phyloP scores from a whole-genome alignment of 1,140 invertebrate genomes.

The Zaprionus gabonicus region DNA sequence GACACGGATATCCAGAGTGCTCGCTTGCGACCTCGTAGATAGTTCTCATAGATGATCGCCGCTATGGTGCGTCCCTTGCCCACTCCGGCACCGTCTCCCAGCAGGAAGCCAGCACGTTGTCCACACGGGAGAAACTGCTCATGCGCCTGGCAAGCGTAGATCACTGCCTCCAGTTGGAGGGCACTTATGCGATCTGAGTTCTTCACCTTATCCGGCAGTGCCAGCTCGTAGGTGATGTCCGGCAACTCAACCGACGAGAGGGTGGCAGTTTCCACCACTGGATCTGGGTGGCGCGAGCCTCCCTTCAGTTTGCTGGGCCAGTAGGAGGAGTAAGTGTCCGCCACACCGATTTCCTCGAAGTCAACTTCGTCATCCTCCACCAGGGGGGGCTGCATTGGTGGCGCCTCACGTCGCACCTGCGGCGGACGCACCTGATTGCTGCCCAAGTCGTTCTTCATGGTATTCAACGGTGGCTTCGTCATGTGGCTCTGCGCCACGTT shows the following conservation, averaged over 20 bases:
- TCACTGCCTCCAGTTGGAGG: conserved; percentile 97
- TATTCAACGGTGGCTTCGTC: neutral
- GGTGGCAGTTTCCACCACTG: conserved; percentile 99
- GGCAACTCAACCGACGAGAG: conserved; percentile 97
- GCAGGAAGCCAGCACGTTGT: conserved; percentile 96
- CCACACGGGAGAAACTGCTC: conserved; percentile 95
- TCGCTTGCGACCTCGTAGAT: conserved; percentile 94
- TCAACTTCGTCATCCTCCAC: conserved; percentile 92
- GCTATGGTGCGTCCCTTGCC: conserved; percentile 99
- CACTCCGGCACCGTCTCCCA: conserved; percentile 99
- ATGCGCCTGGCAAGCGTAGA: conserved; percentile 98
- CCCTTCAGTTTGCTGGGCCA: conserved; percentile 95
- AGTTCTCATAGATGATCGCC: conserved; percentile 99
- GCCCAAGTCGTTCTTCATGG: neutral
- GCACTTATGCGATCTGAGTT: conserved; percentile 94
- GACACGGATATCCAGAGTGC: conserved; percentile 99
- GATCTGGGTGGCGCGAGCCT: conserved; percentile 98
- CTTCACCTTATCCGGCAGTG: conserved; percentile 93
- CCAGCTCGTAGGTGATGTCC: conserved; percentile 95
- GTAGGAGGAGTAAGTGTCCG: conserved; percentile 98
- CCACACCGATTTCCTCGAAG: conserved; percentile 98
- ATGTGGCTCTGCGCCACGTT: neutral
- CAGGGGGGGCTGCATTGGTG: neutral
- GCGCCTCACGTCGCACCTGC: neutral
- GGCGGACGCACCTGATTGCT: neutral